Conservation (phyloP, 2,888 invertebrate species). For the Napeogenes inachia region DNA sequence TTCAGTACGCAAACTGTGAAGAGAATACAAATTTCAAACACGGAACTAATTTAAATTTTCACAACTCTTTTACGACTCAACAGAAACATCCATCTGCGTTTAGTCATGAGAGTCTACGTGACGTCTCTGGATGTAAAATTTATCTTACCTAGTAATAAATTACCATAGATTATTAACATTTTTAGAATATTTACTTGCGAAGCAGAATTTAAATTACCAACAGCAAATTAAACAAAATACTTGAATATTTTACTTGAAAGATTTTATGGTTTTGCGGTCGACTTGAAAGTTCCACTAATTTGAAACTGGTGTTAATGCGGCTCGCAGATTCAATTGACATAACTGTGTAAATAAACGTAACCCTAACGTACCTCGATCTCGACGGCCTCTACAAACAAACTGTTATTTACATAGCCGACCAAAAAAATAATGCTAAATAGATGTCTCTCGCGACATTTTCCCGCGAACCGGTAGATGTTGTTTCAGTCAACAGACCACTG, state of each 20-base stretch:
- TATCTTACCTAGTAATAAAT: neutral
- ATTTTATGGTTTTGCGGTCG: slow-evolving; percentile 16
- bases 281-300: slow-evolving; percentile 31
- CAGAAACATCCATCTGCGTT: neutral
- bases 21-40: slow-evolving; percentile 48
- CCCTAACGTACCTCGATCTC: slow-evolving; percentile 68
- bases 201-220: slow-evolving; percentile 5
- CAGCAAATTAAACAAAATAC: neutral
- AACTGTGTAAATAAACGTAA: slow-evolving; percentile 56
- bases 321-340: slow-evolving; percentile 44
- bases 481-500: slow-evolving; percentile 60
- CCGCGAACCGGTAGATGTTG: slow-evolving; percentile 66
- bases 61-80: slow-evolving; percentile 9
- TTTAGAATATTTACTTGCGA: neutral
- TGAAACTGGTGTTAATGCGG: slow-evolving; percentile 31
- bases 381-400: slow-evolving; percentile 59
- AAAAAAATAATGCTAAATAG: slow-evolving; percentile 59
- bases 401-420: slow-evolving; percentile 49
- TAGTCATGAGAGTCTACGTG: neutral
- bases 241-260: neutral
- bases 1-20: slow-evolving; percentile 45
- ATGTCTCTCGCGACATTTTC: slow-evolving; percentile 62
- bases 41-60: slow-evolving; percentile 39
- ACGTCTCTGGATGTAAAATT: neutral
- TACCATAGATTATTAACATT: neutral